Percentiles rank a stretch among this genome's conserved stretches.
Conservation (phyloP, 2,113 vertebrate genomes). For the Etheostoma spectabile region DNA sequence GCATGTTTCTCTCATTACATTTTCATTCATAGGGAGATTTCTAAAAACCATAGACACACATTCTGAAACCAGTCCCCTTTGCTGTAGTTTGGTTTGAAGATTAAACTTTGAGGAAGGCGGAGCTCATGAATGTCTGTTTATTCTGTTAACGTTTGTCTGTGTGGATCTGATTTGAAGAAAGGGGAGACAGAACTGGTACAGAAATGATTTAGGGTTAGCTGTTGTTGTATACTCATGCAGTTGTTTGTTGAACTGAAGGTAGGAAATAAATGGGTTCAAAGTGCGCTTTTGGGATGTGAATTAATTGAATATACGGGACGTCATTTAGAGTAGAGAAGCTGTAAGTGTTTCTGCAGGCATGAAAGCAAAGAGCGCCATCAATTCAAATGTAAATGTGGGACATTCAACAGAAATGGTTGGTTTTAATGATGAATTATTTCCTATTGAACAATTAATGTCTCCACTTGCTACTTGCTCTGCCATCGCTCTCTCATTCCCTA, state of each 20-base stretch:
- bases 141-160: neutral
- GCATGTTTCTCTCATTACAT: neutral
- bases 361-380: neutral
- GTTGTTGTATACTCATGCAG: neutral
- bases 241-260: conserved; percentile 30
- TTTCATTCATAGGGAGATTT: neutral
- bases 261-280: neutral
- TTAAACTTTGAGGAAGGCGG: neutral
- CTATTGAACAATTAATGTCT: neutral
- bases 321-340: neutral
- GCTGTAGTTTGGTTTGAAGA: neutral
- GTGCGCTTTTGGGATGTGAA: conserved; percentile 12
- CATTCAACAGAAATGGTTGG: conserved; percentile 6
- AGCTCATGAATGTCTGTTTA: neutral
- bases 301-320: neutral
- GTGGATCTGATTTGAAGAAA: neutral
- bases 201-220: neutral
- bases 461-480: neutral
- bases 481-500: neutral
- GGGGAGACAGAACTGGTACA: neutral
- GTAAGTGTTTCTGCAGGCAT: neutral
- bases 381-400: neutral
- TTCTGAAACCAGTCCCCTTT: neutral
- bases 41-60: neutral
- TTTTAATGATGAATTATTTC: neutral